Percentiles rank a stretch among this genome's conserved stretches.
These are phyloP conservation scores for Kryptopterus vitreolus DNA, from an alignment of 2,797 vertebrate species.

Conservation along the genomic window DNA sequence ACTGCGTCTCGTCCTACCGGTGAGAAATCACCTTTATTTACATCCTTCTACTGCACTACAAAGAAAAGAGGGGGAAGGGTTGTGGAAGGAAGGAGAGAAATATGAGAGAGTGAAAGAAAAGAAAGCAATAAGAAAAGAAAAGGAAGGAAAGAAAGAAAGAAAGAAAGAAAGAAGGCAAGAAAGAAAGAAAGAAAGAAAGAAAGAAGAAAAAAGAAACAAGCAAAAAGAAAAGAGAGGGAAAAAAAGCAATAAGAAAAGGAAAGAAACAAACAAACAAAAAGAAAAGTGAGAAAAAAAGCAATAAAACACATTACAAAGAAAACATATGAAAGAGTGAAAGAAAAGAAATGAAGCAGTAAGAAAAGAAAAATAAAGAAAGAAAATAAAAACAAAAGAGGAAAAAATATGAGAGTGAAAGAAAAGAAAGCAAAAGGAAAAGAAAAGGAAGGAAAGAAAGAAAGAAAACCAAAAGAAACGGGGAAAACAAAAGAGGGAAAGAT, in stretches of 20 bases:
- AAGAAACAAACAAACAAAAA: not conserved
- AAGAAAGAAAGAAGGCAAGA: not conserved
- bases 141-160: too few relatives aligned
- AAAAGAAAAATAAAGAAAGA: not conserved
- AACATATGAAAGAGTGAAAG: too few relatives aligned
- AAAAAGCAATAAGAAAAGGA: not conserved
- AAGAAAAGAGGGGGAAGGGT: not conserved
- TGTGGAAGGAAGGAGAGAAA: not conserved
- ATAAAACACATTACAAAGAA: too few relatives aligned
- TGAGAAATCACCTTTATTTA: constrained; percentile 60
- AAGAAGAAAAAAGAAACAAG: not conserved
- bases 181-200: not conserved
- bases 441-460: not conserved
- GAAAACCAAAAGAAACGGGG: not conserved
- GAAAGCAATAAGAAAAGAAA: too few relatives aligned
- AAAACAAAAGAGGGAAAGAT: not conserved
- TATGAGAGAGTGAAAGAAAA: too few relatives aligned
- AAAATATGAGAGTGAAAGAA: too few relatives aligned
- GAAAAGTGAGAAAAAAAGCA: not conserved
- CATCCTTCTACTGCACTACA: not conserved
- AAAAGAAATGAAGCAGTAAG: not conserved
- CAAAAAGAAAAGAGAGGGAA: not conserved
- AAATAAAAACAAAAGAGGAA: not conserved
- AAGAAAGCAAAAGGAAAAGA: not conserved
- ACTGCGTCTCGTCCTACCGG: constrained; percentile 82